Conservation (phyloP, 2,797 vertebrate species). For the Aotus griseimembra region DNA sequence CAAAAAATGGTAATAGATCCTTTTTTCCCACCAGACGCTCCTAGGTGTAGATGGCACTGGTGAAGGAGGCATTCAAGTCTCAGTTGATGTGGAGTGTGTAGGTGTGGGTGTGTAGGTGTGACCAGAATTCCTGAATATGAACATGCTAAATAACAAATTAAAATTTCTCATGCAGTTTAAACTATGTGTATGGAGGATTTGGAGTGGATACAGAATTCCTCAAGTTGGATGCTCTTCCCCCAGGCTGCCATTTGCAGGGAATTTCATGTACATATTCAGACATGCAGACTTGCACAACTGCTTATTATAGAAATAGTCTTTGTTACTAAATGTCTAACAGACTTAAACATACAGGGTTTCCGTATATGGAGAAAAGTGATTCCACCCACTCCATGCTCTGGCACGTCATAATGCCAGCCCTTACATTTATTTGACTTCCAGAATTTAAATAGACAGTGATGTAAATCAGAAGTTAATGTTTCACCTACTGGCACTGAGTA, state of each 20-base stretch:
- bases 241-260: slow-evolving; percentile 64
- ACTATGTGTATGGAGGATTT: not conserved
- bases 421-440: slow-evolving; percentile 71
- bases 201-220: slow-evolving; percentile 39
- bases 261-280: slow-evolving; percentile 72
- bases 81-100: not conserved
- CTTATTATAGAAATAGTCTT: slow-evolving; percentile 79
- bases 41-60: not conserved
- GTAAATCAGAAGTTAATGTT: slow-evolving; percentile 62
- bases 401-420: slow-evolving; percentile 56
- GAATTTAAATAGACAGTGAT: slow-evolving; percentile 63
- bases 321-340: slow-evolving; percentile 72
- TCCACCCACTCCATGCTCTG: slow-evolving; percentile 68
- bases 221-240: slow-evolving; percentile 31
- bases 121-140: not conserved
- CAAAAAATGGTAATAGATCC: not conserved
- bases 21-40: not conserved
- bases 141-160: not conserved
- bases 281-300: slow-evolving; percentile 61
- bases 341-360: slow-evolving; percentile 68
- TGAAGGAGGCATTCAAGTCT: not conserved
- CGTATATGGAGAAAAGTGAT: slow-evolving; percentile 73
- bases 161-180: slow-evolving; percentile 31
- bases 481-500: slow-evolving; percentile 13
- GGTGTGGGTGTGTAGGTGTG: not conserved